Evolutionary conservation across 2,888 invertebrate genomes (phyloP), one percentile per base, ranked within the genome.

Genomic region (Bugulina stolonifera): DNA sequence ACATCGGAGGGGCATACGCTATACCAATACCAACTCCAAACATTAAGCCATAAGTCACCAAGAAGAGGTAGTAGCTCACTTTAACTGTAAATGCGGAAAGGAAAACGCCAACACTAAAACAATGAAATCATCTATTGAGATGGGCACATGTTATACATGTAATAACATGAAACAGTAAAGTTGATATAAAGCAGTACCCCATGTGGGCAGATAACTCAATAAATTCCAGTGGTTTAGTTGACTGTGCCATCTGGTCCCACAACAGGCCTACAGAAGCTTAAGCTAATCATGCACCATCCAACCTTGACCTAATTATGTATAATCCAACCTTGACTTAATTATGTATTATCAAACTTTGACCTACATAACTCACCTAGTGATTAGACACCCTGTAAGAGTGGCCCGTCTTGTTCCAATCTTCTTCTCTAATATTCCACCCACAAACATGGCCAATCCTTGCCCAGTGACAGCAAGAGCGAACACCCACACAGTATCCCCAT

Each of bases 1-100:
- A 78, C 54, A 84, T 73, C 5, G 83, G 82, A 22, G 79, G 73
- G 57, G 79, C 76, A 75, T 84, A 82, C 14, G 82, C 79, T 22
- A 81, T 75, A 64, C 81, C 81, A 22, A 80, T 77, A 5, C 84
- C 84, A 10, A 78, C 64, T 22, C 79, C 78, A 52, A 76, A 77
- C 73, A 79, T 72, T n/a, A 79, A 58, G 1, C 82, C 82, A 73
- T 81, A 82, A 1, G 81, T 82, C 18, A 80, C 23, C 1, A 78
- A 72, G 29, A 78, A 75, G 18, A 73, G 77, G 27, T 35, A 77
- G 77, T 76, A 79, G 69, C 77, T 80, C 22, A 73, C 43, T 25
- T 80, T 72, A 3, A 83, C 77, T 18, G 81, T 75, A 71, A 79
- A 78, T 71, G 77, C 77, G 1, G 81, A 81, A 72, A 82, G 73